Base-by-base conservation (phyloP, 2,888 invertebrate genomes). In the Sabatieria punctata region DNA sequence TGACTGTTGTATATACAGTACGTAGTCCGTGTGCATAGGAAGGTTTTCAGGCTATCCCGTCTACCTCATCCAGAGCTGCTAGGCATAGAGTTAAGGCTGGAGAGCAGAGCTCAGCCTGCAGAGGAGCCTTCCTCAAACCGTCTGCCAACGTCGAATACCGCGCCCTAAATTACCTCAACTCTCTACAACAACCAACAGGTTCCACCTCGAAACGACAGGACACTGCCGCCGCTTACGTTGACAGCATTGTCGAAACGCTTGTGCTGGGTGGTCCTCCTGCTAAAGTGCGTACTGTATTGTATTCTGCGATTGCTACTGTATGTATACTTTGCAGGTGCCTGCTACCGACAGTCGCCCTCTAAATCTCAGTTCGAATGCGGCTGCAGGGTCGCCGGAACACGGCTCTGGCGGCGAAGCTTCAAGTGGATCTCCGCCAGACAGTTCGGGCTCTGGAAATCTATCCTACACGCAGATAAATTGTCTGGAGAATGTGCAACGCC, bases 401-500 rank as follows among this genome's bases (percentile, higher is more conserved):
- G 15, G 18, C 6, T 11, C 37, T 37, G 37, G 37, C 18, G 41
- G 41, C 11, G 41, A 41, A 19, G 41, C 15, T 11, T 4, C 23
- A 23, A 22, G 22, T 24, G 41, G 41, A 19, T 24, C 24, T 6
- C 41, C 38, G 21, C 38, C 21, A 18, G 21, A 38, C 8, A 18
- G n/a, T 38, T 38, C n/a, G 11, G 38, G 37, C 6, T 41, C 41
- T 23, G 41, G 41, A 13, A 25, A 19, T 13, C 4, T 39, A 21
- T 27, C 27, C 30, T 41, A 41, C 30, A 22, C 23, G 6, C 57
- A 62, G 50, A 62, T 62, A 51, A 62, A 60, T 50, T 61, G 60
- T 36, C 49, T 63, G 43, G 62, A 62, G 52, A 63, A 62, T 49
- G 62, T 62, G 45, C 57, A 57, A 37, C 58, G 62, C 13, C 49